Conservation (phyloP, 2,888 invertebrate species). For the Clunio marinus region DNA sequence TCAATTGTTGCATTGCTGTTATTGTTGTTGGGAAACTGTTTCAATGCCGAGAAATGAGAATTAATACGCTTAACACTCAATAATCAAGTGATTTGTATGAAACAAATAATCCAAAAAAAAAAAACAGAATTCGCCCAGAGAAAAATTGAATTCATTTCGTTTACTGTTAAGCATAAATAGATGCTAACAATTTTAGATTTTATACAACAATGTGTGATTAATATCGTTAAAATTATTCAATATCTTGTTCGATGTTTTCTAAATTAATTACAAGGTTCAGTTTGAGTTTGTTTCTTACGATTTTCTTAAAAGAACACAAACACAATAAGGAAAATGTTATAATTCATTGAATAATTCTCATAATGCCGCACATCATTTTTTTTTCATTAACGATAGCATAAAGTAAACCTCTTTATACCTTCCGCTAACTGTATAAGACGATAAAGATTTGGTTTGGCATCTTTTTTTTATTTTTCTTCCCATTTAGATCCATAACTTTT, state of each 20-base stretch:
- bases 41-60: constrained; percentile 17
- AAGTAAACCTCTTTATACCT: constrained; percentile 4
- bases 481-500: not conserved
- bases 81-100: constrained; percentile 1
- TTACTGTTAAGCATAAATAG: not conserved
- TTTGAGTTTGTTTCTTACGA: not conserved
- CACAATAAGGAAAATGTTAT: not conserved
- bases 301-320: not conserved
- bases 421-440: not conserved
- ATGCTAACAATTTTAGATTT: not conserved
- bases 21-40: constrained; percentile 6
- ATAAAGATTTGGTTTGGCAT: not conserved
- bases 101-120: not conserved
- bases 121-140: not conserved
- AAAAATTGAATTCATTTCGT: not conserved
- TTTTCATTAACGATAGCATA: no score
- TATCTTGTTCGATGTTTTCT: not conserved
- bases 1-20: no score
- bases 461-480: no score
- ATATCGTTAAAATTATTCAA: constrained; percentile 2
- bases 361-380: not conserved
- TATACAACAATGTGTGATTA: not conserved
- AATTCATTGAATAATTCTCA: constrained; percentile 4
- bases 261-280: not conserved
- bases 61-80: not conserved